phyloP scores from a whole-genome alignment of 2,888 invertebrate species.

The Ochropleura plecta region DNA sequence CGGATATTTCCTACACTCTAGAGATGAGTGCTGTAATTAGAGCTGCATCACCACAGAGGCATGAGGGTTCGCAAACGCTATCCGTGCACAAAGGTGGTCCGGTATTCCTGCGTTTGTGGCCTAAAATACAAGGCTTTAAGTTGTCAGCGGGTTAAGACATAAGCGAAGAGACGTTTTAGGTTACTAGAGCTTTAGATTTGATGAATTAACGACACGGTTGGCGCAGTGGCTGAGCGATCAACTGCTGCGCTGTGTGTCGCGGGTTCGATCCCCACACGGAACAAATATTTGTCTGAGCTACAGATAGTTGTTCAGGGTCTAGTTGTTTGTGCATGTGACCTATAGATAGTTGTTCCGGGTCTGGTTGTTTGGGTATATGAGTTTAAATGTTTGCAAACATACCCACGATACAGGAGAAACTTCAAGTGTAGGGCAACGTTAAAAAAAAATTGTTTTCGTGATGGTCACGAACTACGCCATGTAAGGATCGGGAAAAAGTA shows the following conservation, averaged over 20 bases:
- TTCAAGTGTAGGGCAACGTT: too few relatives aligned
- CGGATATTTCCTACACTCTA: neutral
- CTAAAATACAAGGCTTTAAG: constrained; percentile 39
- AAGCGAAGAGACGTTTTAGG: neutral
- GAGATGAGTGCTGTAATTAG: constrained; percentile 15
- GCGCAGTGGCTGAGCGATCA: too few relatives aligned
- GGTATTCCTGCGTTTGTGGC: constrained; percentile 50
- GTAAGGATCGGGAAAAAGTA: neutral
- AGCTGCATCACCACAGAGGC: constrained; percentile 2
- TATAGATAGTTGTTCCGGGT: too few relatives aligned
- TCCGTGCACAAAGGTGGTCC: constrained; percentile 49
- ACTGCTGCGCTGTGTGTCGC: too few relatives aligned
- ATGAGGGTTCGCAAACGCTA: constrained; percentile 24
- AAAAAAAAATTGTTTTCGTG: neutral
- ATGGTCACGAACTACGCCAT: neutral
- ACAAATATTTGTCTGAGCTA: too few relatives aligned
- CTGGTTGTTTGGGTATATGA: too few relatives aligned
- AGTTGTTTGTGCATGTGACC: too few relatives aligned
- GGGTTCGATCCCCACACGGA: too few relatives aligned
- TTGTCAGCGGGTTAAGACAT: neutral
- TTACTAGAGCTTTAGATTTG: neutral
- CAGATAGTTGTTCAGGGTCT: too few relatives aligned
- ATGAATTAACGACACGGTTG: too few relatives aligned
- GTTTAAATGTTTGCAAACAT: too few relatives aligned
- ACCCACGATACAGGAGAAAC: too few relatives aligned